Conservation (phyloP, 2,113 vertebrate genomes). For the Dolichotis patagonum region DNA sequence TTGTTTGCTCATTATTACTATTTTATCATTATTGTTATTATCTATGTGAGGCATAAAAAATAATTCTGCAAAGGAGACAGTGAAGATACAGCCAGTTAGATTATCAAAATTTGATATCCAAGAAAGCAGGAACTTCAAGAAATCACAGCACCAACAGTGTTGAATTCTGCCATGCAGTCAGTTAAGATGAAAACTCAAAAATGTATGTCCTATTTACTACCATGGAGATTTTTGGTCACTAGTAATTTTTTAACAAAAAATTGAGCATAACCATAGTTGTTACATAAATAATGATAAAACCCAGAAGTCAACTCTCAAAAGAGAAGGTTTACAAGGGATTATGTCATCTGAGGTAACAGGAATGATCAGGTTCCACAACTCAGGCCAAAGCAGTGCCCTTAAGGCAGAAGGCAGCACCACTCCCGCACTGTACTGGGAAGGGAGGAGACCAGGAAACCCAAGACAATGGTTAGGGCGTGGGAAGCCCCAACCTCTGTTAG, state of each 20-base stretch:
- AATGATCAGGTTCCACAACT: not conserved
- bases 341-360: not conserved
- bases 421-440: rapidly evolving
- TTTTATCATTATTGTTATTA: not conserved
- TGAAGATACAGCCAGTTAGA: not conserved
- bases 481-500: too few relatives aligned
- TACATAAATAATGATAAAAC: not conserved
- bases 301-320: not conserved
- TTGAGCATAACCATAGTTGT: rapidly evolving
- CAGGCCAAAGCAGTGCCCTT: not conserved
- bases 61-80: not conserved
- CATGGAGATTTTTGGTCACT: not conserved
- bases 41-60: not conserved
- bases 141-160: rapidly evolving
- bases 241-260: not conserved
- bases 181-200: not conserved
- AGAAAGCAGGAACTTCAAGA: not conserved
- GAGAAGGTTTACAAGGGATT: not conserved
- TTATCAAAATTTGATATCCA: too few relatives aligned
- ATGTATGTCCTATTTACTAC: not conserved
- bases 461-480: rapidly evolving
- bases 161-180: not conserved
- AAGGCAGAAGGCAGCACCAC: rapidly evolving
- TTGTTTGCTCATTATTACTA: not conserved
- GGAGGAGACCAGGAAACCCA: not conserved